Conservation (phyloP, 2,113 vertebrate genomes). For the Glaucomys volans region DNA sequence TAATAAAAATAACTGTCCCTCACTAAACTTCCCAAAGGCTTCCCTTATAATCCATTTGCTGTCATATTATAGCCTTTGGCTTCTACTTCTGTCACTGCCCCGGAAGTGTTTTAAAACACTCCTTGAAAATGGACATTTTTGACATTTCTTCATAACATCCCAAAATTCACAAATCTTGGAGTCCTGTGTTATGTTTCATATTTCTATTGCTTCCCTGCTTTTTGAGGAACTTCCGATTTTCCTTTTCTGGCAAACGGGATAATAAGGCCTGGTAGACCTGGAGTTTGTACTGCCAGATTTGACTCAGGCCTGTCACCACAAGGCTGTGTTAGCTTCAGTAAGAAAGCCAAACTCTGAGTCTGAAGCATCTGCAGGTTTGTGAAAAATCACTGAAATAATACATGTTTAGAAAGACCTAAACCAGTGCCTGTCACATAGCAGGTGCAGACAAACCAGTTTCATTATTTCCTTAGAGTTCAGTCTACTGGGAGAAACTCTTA, state of each 20-base stretch:
- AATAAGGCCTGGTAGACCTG: not conserved
- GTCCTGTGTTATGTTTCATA: not conserved
- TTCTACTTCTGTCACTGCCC: not conserved
- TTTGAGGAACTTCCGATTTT: not conserved
- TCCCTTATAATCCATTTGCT: not conserved
- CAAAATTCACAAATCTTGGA: not conserved
- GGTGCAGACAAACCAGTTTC: not conserved
- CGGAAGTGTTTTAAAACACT: not conserved
- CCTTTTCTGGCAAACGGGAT: not conserved
- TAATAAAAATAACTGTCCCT: constrained; percentile 5
- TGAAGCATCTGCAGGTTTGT: not conserved
- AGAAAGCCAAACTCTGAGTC: not conserved
- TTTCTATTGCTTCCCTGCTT: not conserved
- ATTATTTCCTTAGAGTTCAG: not conserved
- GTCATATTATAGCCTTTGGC: not conserved
- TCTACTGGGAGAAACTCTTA: not conserved
- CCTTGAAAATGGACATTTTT: not conserved
- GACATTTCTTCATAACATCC: not conserved
- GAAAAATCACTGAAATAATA: not conserved
- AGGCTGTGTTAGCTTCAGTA: not conserved
- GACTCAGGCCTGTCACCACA: not conserved
- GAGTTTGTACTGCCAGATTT: not conserved
- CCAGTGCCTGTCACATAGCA: not conserved
- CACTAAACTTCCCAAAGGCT: not conserved
- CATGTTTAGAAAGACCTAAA: not conserved